phyloP scores from a whole-genome alignment of 2,113 vertebrate genomes.

The Spheniscus mendiculus region DNA sequence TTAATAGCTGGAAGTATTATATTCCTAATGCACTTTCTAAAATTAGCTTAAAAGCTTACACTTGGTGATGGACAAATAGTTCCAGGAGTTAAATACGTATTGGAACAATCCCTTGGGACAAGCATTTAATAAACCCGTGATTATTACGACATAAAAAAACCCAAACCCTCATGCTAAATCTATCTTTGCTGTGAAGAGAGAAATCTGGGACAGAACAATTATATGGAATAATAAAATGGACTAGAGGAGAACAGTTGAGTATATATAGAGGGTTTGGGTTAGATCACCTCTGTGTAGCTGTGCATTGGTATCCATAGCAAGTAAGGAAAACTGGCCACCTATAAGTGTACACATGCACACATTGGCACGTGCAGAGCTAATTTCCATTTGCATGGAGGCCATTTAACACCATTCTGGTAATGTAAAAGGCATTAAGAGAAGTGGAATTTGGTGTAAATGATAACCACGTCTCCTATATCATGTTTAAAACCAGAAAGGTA shows the following conservation, averaged over 20 bases:
- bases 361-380: fast-evolving
- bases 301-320: background rate
- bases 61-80: background rate
- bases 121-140: background rate
- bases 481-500: background rate
- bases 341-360: background rate
- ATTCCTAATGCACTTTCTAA: conserved; percentile 4
- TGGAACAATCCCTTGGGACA: background rate
- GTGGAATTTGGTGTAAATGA: background rate
- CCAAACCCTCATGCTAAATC: background rate
- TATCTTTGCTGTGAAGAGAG: background rate
- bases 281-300: background rate
- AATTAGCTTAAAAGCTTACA: conserved; percentile 17
- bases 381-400: background rate
- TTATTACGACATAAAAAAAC: background rate
- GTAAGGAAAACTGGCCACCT: background rate
- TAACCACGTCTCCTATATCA: background rate
- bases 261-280: background rate
- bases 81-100: background rate
- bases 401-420: background rate
- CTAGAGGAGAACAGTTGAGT: background rate
- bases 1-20: background rate
- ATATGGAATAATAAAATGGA: background rate
- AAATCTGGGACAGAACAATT: background rate
- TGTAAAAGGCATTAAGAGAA: background rate